A percentile compares a stretch with the other conserved stretches of the same genome.
These are phyloP conservation scores for Blennius ocellaris DNA, from an alignment of 2,113 vertebrate species.

Conservation along the genomic window DNA sequence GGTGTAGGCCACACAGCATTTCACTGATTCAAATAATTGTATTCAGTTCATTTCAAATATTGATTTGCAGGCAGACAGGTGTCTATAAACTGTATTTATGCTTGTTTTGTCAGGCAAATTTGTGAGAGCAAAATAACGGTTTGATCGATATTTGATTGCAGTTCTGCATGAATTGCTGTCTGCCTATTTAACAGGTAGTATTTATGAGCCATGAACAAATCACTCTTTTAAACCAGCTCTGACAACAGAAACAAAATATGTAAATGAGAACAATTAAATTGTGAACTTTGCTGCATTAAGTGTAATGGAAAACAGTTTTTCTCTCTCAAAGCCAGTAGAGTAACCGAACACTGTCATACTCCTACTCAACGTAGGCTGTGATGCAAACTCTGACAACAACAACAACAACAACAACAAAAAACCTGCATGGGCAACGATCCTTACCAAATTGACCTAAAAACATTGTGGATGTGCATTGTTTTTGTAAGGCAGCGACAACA, in stretches of 20 bases:
- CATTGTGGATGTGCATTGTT: background rate
- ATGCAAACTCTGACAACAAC: slow-evolving; percentile 1
- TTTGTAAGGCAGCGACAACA: background rate
- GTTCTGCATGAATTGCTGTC: slow-evolving; percentile 27
- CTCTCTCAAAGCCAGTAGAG: slow-evolving; percentile 3
- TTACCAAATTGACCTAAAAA: background rate
- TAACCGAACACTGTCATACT: slow-evolving; percentile 10
- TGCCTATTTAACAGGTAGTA: slow-evolving; percentile 45
- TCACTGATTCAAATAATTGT: slow-evolving; percentile 12
- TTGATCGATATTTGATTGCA: slow-evolving; percentile 16
- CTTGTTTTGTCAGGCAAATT: slow-evolving; percentile 31
- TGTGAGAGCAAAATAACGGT: slow-evolving; percentile 20
- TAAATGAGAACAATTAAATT: slow-evolving; percentile 41
- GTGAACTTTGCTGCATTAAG: slow-evolving; percentile 37
- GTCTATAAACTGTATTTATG: slow-evolving; percentile 28
- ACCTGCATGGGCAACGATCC: background rate
- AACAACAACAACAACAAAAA: background rate
- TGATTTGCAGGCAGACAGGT: slow-evolving; percentile 21
- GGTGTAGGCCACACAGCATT: background rate
- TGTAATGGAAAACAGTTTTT: slow-evolving; percentile 27
- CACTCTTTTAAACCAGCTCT: slow-evolving; percentile 34
- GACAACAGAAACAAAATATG: slow-evolving; percentile 36
- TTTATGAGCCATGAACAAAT: slow-evolving; percentile 48
- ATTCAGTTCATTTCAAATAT: background rate
- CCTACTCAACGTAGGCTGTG: background rate